Percentiles rank a stretch among this genome's conserved stretches.
These are phyloP conservation scores for Ochropacha duplaris DNA, from an alignment of 2,888 invertebrate genomes.

Conservation along the genomic window DNA sequence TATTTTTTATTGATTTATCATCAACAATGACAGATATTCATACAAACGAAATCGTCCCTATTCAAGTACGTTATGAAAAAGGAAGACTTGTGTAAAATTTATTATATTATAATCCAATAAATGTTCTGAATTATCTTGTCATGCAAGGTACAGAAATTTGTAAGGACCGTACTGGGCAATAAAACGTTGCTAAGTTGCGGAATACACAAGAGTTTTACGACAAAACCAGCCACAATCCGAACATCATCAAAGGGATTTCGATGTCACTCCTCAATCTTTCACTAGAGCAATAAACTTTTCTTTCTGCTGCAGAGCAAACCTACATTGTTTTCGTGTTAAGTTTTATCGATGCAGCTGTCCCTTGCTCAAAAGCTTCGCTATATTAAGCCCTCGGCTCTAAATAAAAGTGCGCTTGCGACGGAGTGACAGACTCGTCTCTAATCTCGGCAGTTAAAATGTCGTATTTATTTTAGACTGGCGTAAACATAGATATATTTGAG, in stretches of 20 bases:
- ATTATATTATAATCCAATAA: no score
- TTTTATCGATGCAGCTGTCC: constrained; percentile 24
- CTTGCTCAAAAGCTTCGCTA: constrained; percentile 14
- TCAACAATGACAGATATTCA: no score
- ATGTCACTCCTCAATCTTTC: neutral
- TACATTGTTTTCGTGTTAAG: constrained; percentile 1
- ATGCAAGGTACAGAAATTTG: neutral
- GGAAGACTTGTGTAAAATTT: no score
- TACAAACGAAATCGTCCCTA: no score
- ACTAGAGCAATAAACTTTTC: neutral
- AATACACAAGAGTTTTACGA: neutral
- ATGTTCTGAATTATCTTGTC: neutral
- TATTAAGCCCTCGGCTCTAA: constrained; percentile 19
- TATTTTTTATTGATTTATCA: no score
- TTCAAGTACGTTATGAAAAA: no score
- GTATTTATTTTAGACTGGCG: constrained; percentile 29
- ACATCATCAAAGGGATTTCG: neutral
- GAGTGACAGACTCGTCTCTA: constrained; percentile 15
- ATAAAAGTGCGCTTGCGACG: constrained; percentile 23
- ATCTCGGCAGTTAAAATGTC: constrained; percentile 24
- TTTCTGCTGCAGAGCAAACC: neutral
- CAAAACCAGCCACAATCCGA: neutral
- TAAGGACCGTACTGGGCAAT: neutral
- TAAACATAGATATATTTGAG: constrained; percentile 24
- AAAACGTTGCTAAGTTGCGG: neutral